Conservation (phyloP, 2,888 invertebrate genomes). For the Lasioglossum zephyrum region DNA sequence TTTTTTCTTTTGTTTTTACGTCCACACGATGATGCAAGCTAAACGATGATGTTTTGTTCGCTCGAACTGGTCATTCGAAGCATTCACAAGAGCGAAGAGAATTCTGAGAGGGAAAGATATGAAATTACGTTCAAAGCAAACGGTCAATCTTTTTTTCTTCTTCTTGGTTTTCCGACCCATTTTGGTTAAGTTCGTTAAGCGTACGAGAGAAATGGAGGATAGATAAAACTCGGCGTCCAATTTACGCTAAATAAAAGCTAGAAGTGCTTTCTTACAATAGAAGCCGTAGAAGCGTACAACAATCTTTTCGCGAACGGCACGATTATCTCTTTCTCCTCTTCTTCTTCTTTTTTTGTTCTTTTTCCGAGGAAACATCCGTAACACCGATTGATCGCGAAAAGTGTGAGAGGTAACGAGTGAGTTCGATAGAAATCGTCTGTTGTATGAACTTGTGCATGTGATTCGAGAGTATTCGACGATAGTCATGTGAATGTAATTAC, state of each 20-base stretch:
- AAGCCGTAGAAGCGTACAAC: constrained; percentile 8
- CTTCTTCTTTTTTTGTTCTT: background rate
- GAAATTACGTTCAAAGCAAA: constrained; percentile 41
- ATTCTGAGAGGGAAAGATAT: constrained; percentile 37
- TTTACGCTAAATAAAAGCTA: constrained; percentile 22
- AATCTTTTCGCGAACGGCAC: background rate
- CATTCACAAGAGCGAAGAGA: constrained; percentile 42
- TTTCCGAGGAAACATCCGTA: background rate
- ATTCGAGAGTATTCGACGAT: background rate
- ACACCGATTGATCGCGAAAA: background rate
- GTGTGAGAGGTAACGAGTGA: background rate
- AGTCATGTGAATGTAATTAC: background rate
- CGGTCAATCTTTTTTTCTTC: constrained; percentile 31
- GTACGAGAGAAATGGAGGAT: constrained; percentile 19
- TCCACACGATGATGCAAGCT: constrained; percentile 46
- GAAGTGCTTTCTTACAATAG: constrained; percentile 11
- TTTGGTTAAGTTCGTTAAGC: constrained; percentile 24
- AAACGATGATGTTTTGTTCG: constrained; percentile 27
- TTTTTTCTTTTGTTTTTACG: constrained; percentile 38
- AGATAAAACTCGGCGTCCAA: constrained; percentile 10
- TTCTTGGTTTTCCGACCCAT: constrained; percentile 18
- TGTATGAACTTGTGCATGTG: background rate
- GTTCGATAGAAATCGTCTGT: background rate
- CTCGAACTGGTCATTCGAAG: constrained; percentile 26
- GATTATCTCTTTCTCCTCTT: background rate